Evolutionary conservation across 2,797 vertebrate genomes (phyloP), one percentile per base, ranked within the genome.

Genomic region (Hemibagrus guttatus): DNA sequence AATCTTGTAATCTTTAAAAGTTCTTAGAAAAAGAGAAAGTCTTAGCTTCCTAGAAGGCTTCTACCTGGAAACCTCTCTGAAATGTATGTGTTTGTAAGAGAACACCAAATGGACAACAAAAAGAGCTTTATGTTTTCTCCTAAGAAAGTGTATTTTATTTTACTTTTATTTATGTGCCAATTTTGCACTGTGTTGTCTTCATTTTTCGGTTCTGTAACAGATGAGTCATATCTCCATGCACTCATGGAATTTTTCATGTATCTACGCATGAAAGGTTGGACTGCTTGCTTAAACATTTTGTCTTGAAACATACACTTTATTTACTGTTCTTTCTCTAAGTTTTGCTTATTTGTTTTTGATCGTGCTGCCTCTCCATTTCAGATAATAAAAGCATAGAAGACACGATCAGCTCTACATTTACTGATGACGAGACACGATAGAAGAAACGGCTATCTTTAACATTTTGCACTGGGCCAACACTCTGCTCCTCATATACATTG

Each of bases 231-330:
- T 81, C 42, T 90, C 28, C 87, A 88, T 8, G 86, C 87, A 61
- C 69, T 91, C 11, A 66, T 91, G 66, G 87, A 89, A 42, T 39
- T 89, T 59, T 64, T 91, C 28, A 84, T 80, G 59, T 80, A 89
- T 59, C 84, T 90, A 54, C 88, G 76, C 52, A 85, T 87, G 64
- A 91, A 89, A 90, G 90, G 91, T 91, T 23, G 87, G 64, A 69
- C n/a, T 66, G 61, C 42, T 66, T 28, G 31, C 12, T 23, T 52
- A 68, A 68, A 11, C 6, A 0, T 68, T 68, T 68, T 82, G 59
- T 64, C 31, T 42, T 42, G 4, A 26, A 63, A 8, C 21, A 61
- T 23, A 35, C 26, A 28, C 14, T 54, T 19, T 31, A 1, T 61
- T 26, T 5, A 46, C 7, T 16, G 1, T 6, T 84, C 28, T 6